Evolutionary conservation across 1,140 invertebrate genomes (phyloP).

Genomic region (Xylocopa sonorina): DNA sequence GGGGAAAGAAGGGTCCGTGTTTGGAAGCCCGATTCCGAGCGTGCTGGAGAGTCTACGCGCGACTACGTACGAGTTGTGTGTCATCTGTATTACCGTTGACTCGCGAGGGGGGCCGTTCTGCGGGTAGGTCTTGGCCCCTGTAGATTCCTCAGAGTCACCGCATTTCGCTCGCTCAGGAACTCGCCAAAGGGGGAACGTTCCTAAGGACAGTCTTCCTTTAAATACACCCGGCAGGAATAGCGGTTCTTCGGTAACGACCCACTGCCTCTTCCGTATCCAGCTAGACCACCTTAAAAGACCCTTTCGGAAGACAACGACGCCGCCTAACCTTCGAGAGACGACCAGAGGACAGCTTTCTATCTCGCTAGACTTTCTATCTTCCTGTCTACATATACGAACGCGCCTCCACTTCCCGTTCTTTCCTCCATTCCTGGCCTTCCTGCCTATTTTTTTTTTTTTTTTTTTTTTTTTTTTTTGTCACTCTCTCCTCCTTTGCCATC

Average conservation of each 20-base stretch:
- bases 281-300: slow-evolving; percentile 44
- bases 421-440: not conserved
- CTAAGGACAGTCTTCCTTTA: slow-evolving; percentile 68
- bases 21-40: slow-evolving; percentile 21
- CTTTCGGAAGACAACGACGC: slow-evolving; percentile 37
- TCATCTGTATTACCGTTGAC: slow-evolving; percentile 47
- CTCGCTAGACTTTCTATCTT: slow-evolving; percentile 23
- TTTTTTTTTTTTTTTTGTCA: not conserved
- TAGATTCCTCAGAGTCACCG: slow-evolving; percentile 60
- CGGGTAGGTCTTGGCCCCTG: slow-evolving; percentile 27
- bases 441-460: not conserved
- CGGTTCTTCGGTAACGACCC: slow-evolving; percentile 56
- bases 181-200: slow-evolving; percentile 39
- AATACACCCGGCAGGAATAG: slow-evolving; percentile 66
- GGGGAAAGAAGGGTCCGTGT: slow-evolving; percentile 17
- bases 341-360: slow-evolving; percentile 41
- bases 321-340: slow-evolving; percentile 54
- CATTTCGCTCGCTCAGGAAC: slow-evolving; percentile 59
- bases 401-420: too few species aligned
- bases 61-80: slow-evolving; percentile 25
- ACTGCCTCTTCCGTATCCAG: slow-evolving; percentile 22
- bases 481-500: not conserved
- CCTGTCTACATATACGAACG: slow-evolving; percentile 17
- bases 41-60: not conserved
- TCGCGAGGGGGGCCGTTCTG: slow-evolving; percentile 18